Base-by-base conservation (phyloP, 2,888 invertebrate genomes). In the Scrobipalpa costella region DNA sequence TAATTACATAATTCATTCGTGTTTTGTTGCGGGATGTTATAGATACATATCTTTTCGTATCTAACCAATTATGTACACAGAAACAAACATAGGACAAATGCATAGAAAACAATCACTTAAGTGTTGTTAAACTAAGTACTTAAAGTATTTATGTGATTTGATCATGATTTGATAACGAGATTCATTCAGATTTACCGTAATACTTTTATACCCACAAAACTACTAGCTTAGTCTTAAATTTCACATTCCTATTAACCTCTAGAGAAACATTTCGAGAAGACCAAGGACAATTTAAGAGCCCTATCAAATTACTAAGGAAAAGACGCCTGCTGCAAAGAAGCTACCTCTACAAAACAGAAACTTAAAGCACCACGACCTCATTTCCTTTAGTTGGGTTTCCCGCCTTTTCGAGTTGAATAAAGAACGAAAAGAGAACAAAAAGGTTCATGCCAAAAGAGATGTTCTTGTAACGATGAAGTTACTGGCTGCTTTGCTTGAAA, bases 361-460 rank as follows among this genome's bases (percentile, higher is more conserved):
- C n/a, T 55, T 13, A 55, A n/a, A 55, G 3, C n/a, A n/a, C n/a
- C 11, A 27, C 55, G n/a, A n/a, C 55, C 55, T 33, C 55, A 34
- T 34, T 55, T 55, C 15, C 52, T 52, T 49, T 52, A 13, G 52
- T 21, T 13, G 27, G 52, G n/a, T 52, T 52, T 52, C 27, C 52
- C 52, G 52, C 52, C 52, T 52, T 55, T 55, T 55, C 34, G 33
- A 55, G 55, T 55, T 33, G 55, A 55, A 50, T 50, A 21, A 15
- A 27, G 52, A 52, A 27, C 27, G 7, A 55, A 55, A 55, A n/a
- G n/a, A n/a, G n/a, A 55, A 55, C 6, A 34, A 13, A 13, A 13
- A 2, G 13, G 52, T 27, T 9, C 13, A 33, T 33, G n/a, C n/a
- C n/a, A 55, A 33, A 7, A 15, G 34, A 55, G 0, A n/a, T 7